A percentile compares a stretch with the other conserved stretches of the same genome.
Evolutionary conservation across 2,113 vertebrate genomes (phyloP).

Genomic region (Sinocyclocheilus anshuiensis): DNA sequence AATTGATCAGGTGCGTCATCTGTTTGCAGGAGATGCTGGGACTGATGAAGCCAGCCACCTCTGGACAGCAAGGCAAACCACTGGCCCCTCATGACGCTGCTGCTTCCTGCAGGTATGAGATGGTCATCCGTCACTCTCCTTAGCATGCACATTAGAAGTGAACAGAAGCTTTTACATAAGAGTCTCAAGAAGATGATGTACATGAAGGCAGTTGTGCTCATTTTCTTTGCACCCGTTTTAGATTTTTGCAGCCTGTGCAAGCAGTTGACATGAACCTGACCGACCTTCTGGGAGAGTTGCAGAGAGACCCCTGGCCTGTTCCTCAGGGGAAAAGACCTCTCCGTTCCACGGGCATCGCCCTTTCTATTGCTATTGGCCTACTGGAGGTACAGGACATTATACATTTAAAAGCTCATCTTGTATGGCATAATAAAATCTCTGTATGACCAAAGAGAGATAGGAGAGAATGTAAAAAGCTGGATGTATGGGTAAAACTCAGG

Average conservation of each 20-base stretch:
- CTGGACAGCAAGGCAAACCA: conserved; percentile 81
- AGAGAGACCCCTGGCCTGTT: conserved; percentile 93
- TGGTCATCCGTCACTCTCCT: neutral
- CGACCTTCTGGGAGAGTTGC: conserved; percentile 94
- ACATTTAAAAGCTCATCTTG: neutral
- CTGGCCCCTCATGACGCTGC: conserved; percentile 79
- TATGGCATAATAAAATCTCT: neutral
- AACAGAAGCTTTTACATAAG: too few relatives aligned
- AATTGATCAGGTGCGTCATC: neutral
- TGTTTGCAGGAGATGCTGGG: conserved; percentile 91
- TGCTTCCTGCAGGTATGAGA: conserved; percentile 83
- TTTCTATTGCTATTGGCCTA: conserved; percentile 93
- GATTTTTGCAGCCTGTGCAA: conserved; percentile 94
- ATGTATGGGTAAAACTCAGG: neutral
- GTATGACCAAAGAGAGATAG: neutral
- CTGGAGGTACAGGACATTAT: conserved; percentile 82
- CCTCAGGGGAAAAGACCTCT: conserved; percentile 92
- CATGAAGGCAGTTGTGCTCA: neutral
- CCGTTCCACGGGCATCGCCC: conserved; percentile 90
- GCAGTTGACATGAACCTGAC: conserved; percentile 98
- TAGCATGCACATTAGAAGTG: neutral
- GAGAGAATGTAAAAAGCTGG: neutral
- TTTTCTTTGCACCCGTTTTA: conserved; percentile 58
- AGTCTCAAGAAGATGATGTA: neutral
- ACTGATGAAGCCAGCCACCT: conserved; percentile 77